Evolutionary conservation across 2,888 invertebrate species (phyloP), one percentile per base, ranked within the genome.

Genomic region (Sylvicola cinctus): DNA sequence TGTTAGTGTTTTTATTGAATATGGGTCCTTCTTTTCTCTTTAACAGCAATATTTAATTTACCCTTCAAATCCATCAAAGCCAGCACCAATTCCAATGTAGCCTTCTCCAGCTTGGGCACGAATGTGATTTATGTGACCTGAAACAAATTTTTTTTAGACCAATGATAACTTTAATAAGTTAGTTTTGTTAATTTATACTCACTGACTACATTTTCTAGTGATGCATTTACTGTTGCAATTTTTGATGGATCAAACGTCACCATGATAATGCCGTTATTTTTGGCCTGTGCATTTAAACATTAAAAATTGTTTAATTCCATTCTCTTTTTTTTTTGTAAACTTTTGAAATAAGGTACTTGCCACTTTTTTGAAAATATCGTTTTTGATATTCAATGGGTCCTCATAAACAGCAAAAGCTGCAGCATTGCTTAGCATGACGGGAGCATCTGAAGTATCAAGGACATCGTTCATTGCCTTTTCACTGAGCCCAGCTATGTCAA

Each of bases 231-330:
- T 5, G 7, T 6, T 29, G 64, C 65, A 40, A 77, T 63, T 49
- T 71, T 78, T 33, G 55, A 57, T 1, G 64, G 65, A 50, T 68
- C 75, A 51, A 79, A 78, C 49, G 74, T 77, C 8, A 78, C 71
- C 78, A 78, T 79, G 3, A 78, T 70, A 17, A 79, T 60, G 3
- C 78, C 78, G 16, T 67, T 64, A 43, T 76, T 78, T 40, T 58
- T 53, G 59, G 66, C 67, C 71, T 73, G 54, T 16, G 55, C 50
- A 36, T 37, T 16, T 37, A 40, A 36, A 33, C 11, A 8, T 7
- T 11, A 25, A 25, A 25, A 25, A n/a, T n/a, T n/a, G n/a, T n/a
- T n/a, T n/a, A n/a, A n/a, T n/a, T n/a, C n/a, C n/a, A n/a, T 25
- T 8, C 7, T 25, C 11, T 12, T 31, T 35, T 17, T 11, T 12